These are phyloP conservation scores for Cheirogaleus major DNA, from an alignment of 2,797 vertebrate genomes.

Conservation along the genomic window DNA sequence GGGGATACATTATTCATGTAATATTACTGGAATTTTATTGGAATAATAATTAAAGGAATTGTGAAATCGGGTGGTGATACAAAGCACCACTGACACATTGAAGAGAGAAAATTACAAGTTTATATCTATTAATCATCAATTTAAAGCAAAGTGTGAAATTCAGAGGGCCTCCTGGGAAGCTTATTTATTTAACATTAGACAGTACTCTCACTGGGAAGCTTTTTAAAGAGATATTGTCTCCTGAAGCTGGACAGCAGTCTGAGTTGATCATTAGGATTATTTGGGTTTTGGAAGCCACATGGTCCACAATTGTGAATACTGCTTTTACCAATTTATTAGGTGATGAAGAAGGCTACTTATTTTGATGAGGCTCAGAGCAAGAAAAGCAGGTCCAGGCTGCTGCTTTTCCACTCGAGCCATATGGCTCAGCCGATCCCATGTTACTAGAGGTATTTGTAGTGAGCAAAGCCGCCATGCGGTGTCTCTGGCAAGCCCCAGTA, in stretches of 20 bases:
- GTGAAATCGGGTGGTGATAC: not conserved
- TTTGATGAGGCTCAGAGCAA: not conserved
- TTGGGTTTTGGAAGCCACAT: not conserved
- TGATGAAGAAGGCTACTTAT: not conserved
- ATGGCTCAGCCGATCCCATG: not conserved
- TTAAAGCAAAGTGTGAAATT: not conserved
- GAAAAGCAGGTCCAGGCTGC: not conserved
- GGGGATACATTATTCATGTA: not conserved
- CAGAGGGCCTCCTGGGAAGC: not conserved
- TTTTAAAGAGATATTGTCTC: not conserved
- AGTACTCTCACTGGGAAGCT: not conserved
- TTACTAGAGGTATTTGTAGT: slow-evolving; percentile 43
- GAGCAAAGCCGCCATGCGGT: slow-evolving; percentile 5
- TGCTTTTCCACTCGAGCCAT: slow-evolving; percentile 1
- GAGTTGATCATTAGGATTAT: not conserved
- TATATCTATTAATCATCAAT: not conserved
- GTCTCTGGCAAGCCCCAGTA: not conserved
- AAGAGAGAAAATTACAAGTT: not conserved
- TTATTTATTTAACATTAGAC: not conserved
- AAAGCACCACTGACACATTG: not conserved
- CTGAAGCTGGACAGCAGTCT: not conserved
- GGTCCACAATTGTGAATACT: not conserved
- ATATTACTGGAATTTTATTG: not conserved
- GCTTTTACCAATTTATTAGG: not conserved
- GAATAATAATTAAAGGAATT: not conserved